These are phyloP conservation scores for Reinhardtius hippoglossoides DNA, from an alignment of 2,113 vertebrate species.

Conservation along the genomic window DNA sequence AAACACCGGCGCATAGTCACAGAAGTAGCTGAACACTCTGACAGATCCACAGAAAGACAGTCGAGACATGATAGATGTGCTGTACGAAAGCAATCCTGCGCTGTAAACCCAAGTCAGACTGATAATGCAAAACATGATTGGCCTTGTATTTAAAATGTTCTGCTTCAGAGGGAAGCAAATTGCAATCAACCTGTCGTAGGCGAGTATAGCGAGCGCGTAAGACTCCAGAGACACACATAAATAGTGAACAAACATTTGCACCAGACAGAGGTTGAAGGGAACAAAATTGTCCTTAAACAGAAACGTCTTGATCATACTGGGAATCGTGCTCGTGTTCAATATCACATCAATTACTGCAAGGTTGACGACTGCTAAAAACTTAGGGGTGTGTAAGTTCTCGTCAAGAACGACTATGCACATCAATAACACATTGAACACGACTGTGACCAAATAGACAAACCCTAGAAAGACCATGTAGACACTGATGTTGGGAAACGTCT, in stretches of 20 bases:
- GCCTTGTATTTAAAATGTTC: conserved; percentile 53
- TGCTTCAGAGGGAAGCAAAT: conserved; percentile 70
- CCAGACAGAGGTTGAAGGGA: conserved; percentile 52
- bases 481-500: conserved; percentile 25
- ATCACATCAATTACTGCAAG: conserved; percentile 58
- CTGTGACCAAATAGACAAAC: conserved; percentile 55
- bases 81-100: neutral
- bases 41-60: conserved; percentile 65
- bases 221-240: conserved; percentile 40
- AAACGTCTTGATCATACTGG: conserved; percentile 62
- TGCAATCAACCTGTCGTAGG: conserved; percentile 62
- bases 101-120: conserved; percentile 31
- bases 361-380: conserved; percentile 63
- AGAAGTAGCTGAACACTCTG: conserved; percentile 67
- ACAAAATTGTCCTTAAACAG: conserved; percentile 62
- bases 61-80: conserved; percentile 29
- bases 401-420: conserved; percentile 48
- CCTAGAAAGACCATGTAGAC: conserved; percentile 60
- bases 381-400: conserved; percentile 57
- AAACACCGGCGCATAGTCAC: conserved; percentile 68
- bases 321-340: conserved; percentile 60
- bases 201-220: conserved; percentile 46
- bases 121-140: conserved; percentile 53
- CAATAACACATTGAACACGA: conserved; percentile 51
- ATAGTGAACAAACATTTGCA: conserved; percentile 61